phyloP scores from a whole-genome alignment of 2,888 invertebrate genomes.

The Nezara viridula region DNA sequence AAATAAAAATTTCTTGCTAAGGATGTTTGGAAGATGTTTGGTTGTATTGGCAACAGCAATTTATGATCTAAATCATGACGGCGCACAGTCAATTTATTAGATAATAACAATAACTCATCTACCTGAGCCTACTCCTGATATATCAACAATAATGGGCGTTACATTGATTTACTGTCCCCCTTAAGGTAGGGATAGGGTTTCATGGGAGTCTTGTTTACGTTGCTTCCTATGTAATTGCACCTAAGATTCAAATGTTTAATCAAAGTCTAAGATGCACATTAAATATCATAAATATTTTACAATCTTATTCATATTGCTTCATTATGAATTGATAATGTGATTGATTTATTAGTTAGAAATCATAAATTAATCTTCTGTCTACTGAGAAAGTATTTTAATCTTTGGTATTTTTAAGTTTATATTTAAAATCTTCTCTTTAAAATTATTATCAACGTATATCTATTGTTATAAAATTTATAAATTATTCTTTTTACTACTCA shows the following conservation, averaged over 20 bases:
- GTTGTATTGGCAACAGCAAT: background rate
- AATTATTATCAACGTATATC: too few relatives aligned
- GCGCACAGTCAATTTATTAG: background rate
- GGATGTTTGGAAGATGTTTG: background rate
- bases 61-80: slow-evolving; percentile 21
- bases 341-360: background rate
- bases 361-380: background rate
- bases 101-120: slow-evolving; percentile 45
- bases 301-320: background rate
- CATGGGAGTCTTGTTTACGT: slow-evolving; percentile 31
- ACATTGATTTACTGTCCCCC: slow-evolving; percentile 20
- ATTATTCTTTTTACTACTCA: too few relatives aligned
- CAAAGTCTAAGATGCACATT: background rate
- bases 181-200: slow-evolving; percentile 25
- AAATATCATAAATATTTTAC: background rate
- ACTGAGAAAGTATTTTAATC: background rate
- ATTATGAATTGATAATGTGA: background rate
- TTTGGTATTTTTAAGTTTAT: background rate
- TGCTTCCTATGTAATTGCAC: background rate
- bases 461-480: too few relatives aligned
- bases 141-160: slow-evolving; percentile 38
- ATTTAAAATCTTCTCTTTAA: background rate
- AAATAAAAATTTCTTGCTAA: background rate
- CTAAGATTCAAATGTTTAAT: slow-evolving; percentile 36
- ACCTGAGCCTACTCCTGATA: slow-evolving; percentile 44